Evolutionary conservation across 2,113 vertebrate genomes (phyloP), one percentile per base, ranked within the genome.

Genomic region (Ploceus nigricollis): DNA sequence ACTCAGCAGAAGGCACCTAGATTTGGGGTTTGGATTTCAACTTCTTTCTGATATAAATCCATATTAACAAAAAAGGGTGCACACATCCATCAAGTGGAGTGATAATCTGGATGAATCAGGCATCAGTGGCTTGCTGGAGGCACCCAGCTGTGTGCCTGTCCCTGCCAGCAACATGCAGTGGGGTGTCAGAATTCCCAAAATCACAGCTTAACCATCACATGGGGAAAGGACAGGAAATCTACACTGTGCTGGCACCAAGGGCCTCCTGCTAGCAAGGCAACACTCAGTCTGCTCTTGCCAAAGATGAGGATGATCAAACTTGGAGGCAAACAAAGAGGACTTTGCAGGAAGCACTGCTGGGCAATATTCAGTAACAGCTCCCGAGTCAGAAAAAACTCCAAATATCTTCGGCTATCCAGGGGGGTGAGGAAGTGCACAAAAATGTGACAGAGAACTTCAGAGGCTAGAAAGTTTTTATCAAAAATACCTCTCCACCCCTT

Each of bases 231-330:
- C 21, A 50, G 33, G 16, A 72, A 85, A 25, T 6, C 33, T 14
- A 2, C 2, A 1, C 39, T 10, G 11, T 0, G 6, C n/a, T 4
- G 1, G 30, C 48, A 72, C 47, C 30, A 61, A 48, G 45, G 11
- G 28, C 30, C 19, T 82, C 45, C 51, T 63, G 56, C n/a, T 42
- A 7, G 8, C 39, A 70, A 20, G 11, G 64, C 24, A 78, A 21
- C 8, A 16, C 6, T 28, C 25, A 17, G 4, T 47, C 58, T 53
- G 66, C 18, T 54, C 15, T 2, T 21, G 20, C 6, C 39, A 20
- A 37, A n/a, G 6, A 37, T 2, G 2, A 84, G 33, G 58, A 48
- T 0, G 1, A 70, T 5, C 37, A 47, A 69, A 48, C 9, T 31
- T 45, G 1, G 7, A 57, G 50, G 64, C 27, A n/a, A 63, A 25